phyloP scores from a whole-genome alignment of 1,140 invertebrate species.

The Penaeus japonicus region DNA sequence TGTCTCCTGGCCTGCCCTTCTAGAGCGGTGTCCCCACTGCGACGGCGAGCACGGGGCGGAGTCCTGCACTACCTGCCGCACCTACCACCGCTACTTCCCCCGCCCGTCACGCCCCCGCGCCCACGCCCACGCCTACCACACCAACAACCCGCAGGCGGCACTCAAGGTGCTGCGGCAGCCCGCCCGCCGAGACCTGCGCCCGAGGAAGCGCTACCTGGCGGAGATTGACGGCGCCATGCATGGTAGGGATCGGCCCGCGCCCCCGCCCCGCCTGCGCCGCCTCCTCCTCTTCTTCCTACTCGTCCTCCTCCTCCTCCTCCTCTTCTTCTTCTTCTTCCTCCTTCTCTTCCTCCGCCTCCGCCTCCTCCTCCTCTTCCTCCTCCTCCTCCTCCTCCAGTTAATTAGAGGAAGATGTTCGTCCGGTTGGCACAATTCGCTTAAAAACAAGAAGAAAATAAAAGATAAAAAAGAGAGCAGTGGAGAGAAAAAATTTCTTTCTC shows the following conservation, averaged over 20 bases:
- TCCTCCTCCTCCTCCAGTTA: background rate
- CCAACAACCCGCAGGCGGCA: slow-evolving; percentile 41
- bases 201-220: slow-evolving; percentile 36
- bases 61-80: slow-evolving; percentile 55
- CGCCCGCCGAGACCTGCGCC: slow-evolving; percentile 24
- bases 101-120: slow-evolving; percentile 23
- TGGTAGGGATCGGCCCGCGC: background rate
- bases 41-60: slow-evolving; percentile 49
- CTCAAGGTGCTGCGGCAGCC: slow-evolving; percentile 49
- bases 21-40: slow-evolving; percentile 55
- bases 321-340: no score
- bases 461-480: no score
- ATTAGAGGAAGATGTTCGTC: no score
- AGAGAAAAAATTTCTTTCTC: no score
- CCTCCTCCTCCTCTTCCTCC: background rate
- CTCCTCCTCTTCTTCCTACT: no score
- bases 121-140: slow-evolving; percentile 47
- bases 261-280: no score
- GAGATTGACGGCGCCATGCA: slow-evolving; percentile 34
- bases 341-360: background rate
- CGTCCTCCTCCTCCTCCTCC: no score
- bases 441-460: no score
- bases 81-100: slow-evolving; percentile 55
- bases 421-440: no score
- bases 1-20: background rate